Evolutionary conservation across 2,888 invertebrate species (phyloP), one percentile per base, ranked within the genome.

Genomic region (Temnothorax rugatulus): DNA sequence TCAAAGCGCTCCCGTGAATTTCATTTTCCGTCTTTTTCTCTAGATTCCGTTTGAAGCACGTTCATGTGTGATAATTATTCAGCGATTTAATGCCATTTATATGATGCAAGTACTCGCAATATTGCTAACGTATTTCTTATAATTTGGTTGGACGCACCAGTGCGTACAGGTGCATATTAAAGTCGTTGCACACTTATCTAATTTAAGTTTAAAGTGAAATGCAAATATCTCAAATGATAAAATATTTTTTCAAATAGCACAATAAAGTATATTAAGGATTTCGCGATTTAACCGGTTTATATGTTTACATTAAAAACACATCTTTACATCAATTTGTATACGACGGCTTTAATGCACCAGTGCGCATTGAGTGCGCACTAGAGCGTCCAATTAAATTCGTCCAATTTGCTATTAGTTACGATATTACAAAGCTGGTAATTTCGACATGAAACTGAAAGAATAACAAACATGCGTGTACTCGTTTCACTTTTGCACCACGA

Each of bases 401-500:
- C n/a, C n/a, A n/a, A n/a, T 47, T 47, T 15, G 15, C 1, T 47
- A 5, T 21, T 71, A 69, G 44, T 5, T 15, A 11, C 25, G 11
- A 21, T 50, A 7, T 54, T 15, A 44, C 1, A 41, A 50, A 13
- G 15, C 21, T 44, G 9, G 4, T 8, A 47, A 4, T 21, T 52
- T 52, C 2, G 25, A 69, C 7, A 13, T 29, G 9, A 77, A 29
- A 54, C n/a, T 29, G 9, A 47, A 82, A 47, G 21, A 63, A 47
- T 73, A 59, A 69, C 47, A 61, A 73, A 81, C 29, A 52, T 47
- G 15, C 34, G 50, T 52, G 13, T 59, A 18, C 63, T 66, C 59
- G 29, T 64, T 50, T 13, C 41, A 13, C 41, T 41, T 77, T 77
- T 69, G 71, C 50, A n/a, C 63, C 68, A 61, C 38, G 77, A 75